Conservation (phyloP, 2,113 vertebrate species). For the Piprites chloris region DNA sequence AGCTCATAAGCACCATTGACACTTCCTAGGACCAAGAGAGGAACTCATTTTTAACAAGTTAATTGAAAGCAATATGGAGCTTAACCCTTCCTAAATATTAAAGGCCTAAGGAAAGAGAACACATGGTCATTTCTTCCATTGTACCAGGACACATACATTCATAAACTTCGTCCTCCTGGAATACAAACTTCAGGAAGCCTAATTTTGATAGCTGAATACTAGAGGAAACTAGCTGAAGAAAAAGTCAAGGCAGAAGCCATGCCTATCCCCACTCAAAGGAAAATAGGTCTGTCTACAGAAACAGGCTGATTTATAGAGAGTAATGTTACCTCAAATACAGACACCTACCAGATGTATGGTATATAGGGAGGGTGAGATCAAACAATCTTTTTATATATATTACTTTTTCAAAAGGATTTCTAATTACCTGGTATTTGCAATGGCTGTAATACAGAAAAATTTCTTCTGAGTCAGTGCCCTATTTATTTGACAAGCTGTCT, state of each 20-base stretch:
- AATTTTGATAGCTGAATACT: neutral
- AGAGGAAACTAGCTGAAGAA: neutral
- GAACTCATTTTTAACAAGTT: constrained; percentile 53
- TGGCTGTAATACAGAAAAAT: neutral
- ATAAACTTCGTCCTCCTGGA: neutral
- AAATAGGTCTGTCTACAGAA: neutral
- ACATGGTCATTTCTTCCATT: neutral
- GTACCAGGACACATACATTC: neutral
- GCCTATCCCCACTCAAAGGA: neutral
- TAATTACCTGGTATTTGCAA: neutral
- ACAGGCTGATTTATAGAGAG: neutral
- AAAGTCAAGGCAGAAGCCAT: neutral
- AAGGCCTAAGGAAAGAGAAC: neutral
- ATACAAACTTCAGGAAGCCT: neutral
- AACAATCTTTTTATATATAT: neutral
- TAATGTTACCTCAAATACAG: neutral
- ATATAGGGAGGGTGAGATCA: neutral
- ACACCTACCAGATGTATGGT: neutral
- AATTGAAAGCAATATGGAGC: constrained; percentile 48
- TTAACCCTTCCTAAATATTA: constrained; percentile 41
- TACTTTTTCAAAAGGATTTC: neutral
- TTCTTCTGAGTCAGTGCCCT: neutral
- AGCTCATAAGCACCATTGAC: constrained; percentile 53
- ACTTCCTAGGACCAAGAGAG: constrained; percentile 35
- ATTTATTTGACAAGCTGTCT: neutral